These are phyloP conservation scores for Eupeodes latifasciatus DNA, from an alignment of 2,888 invertebrate species.

Conservation along the genomic window DNA sequence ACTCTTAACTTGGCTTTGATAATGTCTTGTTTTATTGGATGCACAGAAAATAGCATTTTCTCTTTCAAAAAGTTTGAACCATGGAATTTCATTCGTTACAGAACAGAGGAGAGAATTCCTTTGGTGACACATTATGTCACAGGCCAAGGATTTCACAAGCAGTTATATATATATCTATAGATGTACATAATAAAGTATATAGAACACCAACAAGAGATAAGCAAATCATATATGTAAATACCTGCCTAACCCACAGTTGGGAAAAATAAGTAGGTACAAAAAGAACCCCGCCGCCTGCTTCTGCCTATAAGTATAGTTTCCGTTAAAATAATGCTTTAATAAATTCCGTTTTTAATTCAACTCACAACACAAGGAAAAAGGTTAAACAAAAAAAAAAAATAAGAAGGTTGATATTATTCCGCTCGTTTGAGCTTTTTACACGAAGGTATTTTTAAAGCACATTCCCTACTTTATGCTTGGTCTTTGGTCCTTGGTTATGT, in stretches of 20 bases:
- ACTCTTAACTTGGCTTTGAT: constrained; percentile 12
- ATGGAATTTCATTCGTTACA: constrained; percentile 65
- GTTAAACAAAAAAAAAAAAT: constrained; percentile 11
- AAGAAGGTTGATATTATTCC: constrained; percentile 45
- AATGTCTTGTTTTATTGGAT: constrained; percentile 71
- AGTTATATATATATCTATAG: neutral
- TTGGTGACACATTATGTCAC: constrained; percentile 64
- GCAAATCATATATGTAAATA: constrained; percentile 19
- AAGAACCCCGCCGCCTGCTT: neutral
- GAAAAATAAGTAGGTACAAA: neutral
- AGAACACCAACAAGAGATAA: constrained; percentile 22
- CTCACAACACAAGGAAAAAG: constrained; percentile 19
- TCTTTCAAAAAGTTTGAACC: constrained; percentile 57
- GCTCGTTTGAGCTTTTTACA: constrained; percentile 46
- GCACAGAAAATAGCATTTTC: constrained; percentile 66
- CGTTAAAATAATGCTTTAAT: constrained; percentile 54
- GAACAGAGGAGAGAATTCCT: constrained; percentile 64
- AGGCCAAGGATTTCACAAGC: constrained; percentile 60
- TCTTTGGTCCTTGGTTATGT: too few species aligned
- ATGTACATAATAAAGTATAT: neutral
- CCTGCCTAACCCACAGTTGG: neutral
- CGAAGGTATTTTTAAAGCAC: constrained; percentile 59
- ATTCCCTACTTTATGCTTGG: constrained; percentile 1
- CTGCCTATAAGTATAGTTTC: neutral
- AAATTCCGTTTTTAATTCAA: constrained; percentile 62